These are phyloP conservation scores for Anoplius nigerrimus DNA, from an alignment of 2,888 invertebrate genomes.

Conservation along the genomic window DNA sequence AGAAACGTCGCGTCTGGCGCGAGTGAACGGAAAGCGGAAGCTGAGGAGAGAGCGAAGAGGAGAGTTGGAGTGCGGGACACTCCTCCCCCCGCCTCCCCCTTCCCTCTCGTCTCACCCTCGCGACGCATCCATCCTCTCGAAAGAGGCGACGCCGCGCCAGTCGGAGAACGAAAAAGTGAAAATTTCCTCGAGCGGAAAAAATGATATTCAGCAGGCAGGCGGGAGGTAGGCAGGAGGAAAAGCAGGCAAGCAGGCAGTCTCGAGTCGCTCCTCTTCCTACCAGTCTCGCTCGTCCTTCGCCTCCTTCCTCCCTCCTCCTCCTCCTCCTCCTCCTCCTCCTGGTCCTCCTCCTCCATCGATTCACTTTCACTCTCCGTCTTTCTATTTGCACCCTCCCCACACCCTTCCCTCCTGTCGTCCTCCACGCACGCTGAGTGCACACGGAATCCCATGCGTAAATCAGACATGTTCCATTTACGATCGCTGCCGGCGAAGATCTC, in stretches of 20 bases:
- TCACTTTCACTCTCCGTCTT: constrained; percentile 5
- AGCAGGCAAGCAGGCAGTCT: constrained; percentile 23
- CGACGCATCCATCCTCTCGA: constrained; percentile 41
- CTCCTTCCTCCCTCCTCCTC: constrained; percentile 10
- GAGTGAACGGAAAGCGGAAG: constrained; percentile 38
- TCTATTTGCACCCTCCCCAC: constrained; percentile 1
- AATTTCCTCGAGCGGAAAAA: constrained; percentile 61
- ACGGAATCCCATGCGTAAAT: constrained; percentile 55
- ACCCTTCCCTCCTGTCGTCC: constrained; percentile 8
- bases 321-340: constrained; percentile 16
- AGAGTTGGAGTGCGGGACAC: neutral
- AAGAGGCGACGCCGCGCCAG: constrained; percentile 28
- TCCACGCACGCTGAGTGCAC: constrained; percentile 11
- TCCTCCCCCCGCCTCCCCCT: constrained; percentile 4
- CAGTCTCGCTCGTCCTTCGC: constrained; percentile 8
- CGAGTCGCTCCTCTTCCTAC: constrained; percentile 21
- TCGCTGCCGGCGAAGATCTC: constrained; percentile 42
- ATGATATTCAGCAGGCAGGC: constrained; percentile 61
- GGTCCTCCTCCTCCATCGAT: constrained; percentile 12
- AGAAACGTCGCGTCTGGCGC: constrained; percentile 49
- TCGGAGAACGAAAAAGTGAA: constrained; percentile 57
- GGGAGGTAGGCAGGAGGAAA: constrained; percentile 10
- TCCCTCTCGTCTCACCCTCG: constrained; percentile 4
- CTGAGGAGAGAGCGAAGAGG: constrained; percentile 13
- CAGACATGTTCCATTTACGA: constrained; percentile 57